Percentiles rank a stretch among this genome's conserved stretches.
Evolutionary conservation across 2,113 vertebrate species (phyloP).

Genomic region (Syngnathoides biaculeatus): DNA sequence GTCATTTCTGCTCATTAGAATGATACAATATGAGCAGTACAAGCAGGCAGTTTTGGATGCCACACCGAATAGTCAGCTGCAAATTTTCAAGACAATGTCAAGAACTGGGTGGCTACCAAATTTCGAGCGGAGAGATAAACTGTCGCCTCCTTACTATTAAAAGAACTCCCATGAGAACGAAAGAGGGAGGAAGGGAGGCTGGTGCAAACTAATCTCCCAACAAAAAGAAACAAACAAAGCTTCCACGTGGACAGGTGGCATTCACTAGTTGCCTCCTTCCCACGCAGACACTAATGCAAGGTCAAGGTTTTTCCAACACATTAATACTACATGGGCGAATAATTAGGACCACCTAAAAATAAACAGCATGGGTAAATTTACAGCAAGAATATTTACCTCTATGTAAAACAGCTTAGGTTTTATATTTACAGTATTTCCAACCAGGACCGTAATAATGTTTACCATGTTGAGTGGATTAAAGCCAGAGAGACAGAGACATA

Average conservation of each 20-base stretch:
- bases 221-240: constrained; percentile 48
- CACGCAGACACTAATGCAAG: constrained; percentile 22
- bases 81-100: constrained; percentile 13
- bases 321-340: constrained; percentile 39
- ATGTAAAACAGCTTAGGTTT: constrained; percentile 37
- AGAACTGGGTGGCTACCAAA: constrained; percentile 45
- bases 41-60: constrained; percentile 10
- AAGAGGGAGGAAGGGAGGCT: constrained; percentile 10
- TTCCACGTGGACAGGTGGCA: constrained; percentile 17
- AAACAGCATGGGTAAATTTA: constrained; percentile 23
- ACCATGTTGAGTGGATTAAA: constrained; percentile 46
- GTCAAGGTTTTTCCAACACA: constrained; percentile 40
- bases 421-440: constrained; percentile 30
- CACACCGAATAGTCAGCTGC: constrained; percentile 8
- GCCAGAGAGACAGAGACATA: constrained; percentile 54
- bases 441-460: constrained; percentile 51
- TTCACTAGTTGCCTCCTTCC: constrained; percentile 1
- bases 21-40: constrained; percentile 13
- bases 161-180: constrained; percentile 55
- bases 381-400: constrained; percentile 37
- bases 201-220: constrained; percentile 47
- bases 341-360: constrained; percentile 38
- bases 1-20: constrained; percentile 44
- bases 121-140: constrained; percentile 50
- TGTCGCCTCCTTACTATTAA: constrained; percentile 69